Evolutionary conservation across 2,888 invertebrate species (phyloP).

Genomic region (Clitarchus hookeri): DNA sequence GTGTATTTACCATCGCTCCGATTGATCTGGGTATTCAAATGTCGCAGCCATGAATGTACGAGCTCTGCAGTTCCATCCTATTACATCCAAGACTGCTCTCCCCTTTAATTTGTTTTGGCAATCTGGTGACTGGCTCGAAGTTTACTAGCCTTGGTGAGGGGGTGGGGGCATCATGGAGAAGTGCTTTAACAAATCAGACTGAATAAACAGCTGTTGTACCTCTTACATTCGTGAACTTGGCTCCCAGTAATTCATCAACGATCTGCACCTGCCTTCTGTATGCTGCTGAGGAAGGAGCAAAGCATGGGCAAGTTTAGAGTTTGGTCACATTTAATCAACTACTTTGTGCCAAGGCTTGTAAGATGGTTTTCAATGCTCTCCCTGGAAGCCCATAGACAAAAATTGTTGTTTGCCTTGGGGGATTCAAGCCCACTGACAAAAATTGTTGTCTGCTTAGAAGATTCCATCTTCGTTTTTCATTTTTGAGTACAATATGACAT

Average conservation of each 20-base stretch:
- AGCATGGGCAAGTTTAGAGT: neutral
- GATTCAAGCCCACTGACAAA: too few species aligned
- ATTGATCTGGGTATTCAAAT: neutral
- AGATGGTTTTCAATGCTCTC: neutral
- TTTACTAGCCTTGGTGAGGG: neutral
- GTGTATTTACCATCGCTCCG: neutral
- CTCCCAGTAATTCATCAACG: neutral
- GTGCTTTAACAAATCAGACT: neutral
- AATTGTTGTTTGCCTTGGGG: neutral
- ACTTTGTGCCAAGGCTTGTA: neutral
- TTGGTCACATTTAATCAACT: neutral
- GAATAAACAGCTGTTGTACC: constrained; percentile 7
- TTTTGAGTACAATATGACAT: too few species aligned
- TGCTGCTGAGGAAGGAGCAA: neutral
- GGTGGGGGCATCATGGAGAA: too few species aligned
- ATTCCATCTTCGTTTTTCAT: neutral
- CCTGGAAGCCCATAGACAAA: neutral
- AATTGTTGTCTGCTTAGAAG: too few species aligned
- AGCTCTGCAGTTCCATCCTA: neutral
- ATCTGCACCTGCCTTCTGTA: neutral
- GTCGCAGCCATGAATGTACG: neutral
- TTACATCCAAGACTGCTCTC: neutral
- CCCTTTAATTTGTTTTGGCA: neutral
- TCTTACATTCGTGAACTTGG: neutral
- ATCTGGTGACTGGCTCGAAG: neutral